Base-by-base conservation (phyloP, 2,113 vertebrate species). In the Periophthalmodon schlosseri region DNA sequence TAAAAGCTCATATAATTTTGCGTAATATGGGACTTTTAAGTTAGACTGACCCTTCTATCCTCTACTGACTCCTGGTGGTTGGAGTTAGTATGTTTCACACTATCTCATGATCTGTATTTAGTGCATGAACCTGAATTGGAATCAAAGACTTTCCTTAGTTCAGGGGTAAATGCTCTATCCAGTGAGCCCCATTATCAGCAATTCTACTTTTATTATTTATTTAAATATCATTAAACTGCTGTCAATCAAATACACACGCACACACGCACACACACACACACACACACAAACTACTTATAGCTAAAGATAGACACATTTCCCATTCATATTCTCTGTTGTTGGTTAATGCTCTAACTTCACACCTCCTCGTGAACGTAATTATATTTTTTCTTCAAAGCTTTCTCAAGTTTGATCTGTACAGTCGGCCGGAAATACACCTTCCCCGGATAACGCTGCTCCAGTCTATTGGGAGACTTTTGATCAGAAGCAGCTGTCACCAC, bases 401-500 rank as follows among this genome's bases (percentile, higher is more conserved):
- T 87, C 72, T 87, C 85, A 89, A 84, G 63, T 65, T 84, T 77
- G 81, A 72, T 14, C 28, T 9, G 57, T 52, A 52, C 54, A 61
- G 58, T 34, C 28, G 83, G 66, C 69, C 76, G 69, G 77, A 82
- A 78, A 68, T 73, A 72, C 86, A 82, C 83, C 88, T 86, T 56
- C 60, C 72, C 75, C 72, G 16, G 77, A 77, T 78, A 33, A 18
- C 79, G 88, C 70, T 71, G 75, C 69, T 76, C 78, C 56, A 57
- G 88, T 89, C 90, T 92, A 86, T 72, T 85, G 85, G 36, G 23
- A 87, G 89, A 63, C 85, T 92, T 92, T 91, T 65, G 88, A 93
- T 92, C 90, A 90, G 85, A 83, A 89, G 87, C 91, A 91, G 92
- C 91, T 93, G 92, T 91, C 93, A 85, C 82, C 87, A 82, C 84